Evolutionary conservation across 2,113 vertebrate genomes (phyloP).

Genomic region (Numenius arquata): DNA sequence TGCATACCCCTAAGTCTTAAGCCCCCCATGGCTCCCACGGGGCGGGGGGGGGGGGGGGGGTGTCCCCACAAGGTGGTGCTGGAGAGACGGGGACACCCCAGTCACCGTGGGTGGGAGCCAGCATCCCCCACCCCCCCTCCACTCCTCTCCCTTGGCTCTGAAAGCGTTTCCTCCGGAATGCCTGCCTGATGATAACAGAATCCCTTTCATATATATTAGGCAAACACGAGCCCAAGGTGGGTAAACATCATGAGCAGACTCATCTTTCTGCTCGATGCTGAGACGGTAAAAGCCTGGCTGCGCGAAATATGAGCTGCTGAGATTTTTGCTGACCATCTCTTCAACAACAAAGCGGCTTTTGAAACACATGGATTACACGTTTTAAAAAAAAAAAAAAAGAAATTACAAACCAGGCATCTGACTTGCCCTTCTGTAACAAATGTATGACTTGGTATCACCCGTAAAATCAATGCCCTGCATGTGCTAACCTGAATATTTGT

Average conservation of each 20-base stretch:
- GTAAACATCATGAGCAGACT: constrained; percentile 48
- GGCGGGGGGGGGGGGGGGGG: background rate
- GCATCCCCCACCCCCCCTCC: background rate
- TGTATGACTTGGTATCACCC: background rate
- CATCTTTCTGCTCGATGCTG: constrained; percentile 18
- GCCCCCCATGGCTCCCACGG: accelerated
- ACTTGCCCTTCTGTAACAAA: constrained; percentile 4
- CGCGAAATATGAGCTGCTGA: background rate
- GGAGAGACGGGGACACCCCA: background rate
- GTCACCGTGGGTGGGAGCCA: background rate
- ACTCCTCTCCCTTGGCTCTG: background rate
- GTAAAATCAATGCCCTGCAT: background rate
- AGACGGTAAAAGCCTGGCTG: background rate
- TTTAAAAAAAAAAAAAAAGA: background rate
- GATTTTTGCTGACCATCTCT: background rate
- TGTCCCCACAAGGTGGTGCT: constrained; percentile 11
- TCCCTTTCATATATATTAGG: constrained; percentile 32
- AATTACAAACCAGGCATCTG: background rate
- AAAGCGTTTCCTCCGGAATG: constrained; percentile 43
- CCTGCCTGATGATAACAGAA: constrained; percentile 50
- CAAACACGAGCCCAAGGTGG: constrained; percentile 41
- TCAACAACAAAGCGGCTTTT: constrained; percentile 43
- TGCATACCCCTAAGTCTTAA: accelerated
- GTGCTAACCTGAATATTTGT: background rate
- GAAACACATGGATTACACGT: background rate